phyloP scores from a whole-genome alignment of 2,888 invertebrate genomes.

The Hydriomena furcata region DNA sequence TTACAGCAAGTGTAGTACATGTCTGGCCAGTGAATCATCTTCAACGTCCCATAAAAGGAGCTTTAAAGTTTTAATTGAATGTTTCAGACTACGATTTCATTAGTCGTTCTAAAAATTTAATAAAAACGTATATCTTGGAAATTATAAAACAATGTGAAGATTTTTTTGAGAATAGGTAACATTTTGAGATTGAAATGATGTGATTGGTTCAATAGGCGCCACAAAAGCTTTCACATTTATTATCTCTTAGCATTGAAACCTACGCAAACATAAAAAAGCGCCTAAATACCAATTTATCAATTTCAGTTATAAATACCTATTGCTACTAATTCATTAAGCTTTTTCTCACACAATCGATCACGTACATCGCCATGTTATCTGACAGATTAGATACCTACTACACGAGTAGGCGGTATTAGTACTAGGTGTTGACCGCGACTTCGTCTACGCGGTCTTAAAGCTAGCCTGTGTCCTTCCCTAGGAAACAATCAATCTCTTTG shows the following conservation, averaged over 20 bases:
- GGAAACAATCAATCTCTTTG: too few relatives aligned
- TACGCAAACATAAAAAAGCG: constrained; percentile 15
- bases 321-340: constrained; percentile 35
- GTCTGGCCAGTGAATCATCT: constrained; percentile 26
- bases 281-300: constrained; percentile 19
- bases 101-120: too few relatives aligned
- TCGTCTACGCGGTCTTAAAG: too few relatives aligned
- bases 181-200: too few relatives aligned
- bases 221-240: constrained; percentile 1
- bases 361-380: constrained; percentile 28
- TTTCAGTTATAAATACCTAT: constrained; percentile 29
- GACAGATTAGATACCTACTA: constrained; percentile 10
- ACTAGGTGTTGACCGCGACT: too few relatives aligned
- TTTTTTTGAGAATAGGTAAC: too few relatives aligned
- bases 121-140: too few relatives aligned
- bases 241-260: constrained; percentile 5
- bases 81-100: constrained; percentile 2
- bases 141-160: too few relatives aligned
- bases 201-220: too few relatives aligned
- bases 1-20: constrained; percentile 22
- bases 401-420: constrained; percentile 17
- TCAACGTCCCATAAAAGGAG: constrained; percentile 25
- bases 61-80: constrained; percentile 26
- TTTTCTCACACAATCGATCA: constrained; percentile 43
- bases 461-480: too few relatives aligned